These are phyloP conservation scores for Ochropacha duplaris DNA, from an alignment of 2,888 invertebrate species.

Conservation along the genomic window DNA sequence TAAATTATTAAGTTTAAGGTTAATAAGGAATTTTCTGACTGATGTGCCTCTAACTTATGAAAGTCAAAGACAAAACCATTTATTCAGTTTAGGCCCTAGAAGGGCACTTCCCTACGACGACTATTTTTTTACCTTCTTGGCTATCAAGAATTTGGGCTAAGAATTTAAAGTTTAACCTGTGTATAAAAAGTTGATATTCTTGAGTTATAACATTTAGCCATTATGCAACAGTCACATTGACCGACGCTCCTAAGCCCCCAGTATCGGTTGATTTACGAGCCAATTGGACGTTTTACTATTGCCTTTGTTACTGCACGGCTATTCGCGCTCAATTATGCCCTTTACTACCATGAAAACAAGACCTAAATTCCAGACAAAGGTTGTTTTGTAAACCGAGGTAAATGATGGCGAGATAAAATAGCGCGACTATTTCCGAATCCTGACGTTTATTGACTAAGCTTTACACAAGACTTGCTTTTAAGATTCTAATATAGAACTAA, in stretches of 20 bases:
- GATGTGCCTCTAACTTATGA: too few species aligned
- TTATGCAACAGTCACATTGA: background rate
- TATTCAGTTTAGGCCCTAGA: too few species aligned
- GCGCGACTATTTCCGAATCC: constrained; percentile 17
- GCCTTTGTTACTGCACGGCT: constrained; percentile 8
- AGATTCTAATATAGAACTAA: background rate
- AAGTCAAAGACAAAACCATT: too few species aligned
- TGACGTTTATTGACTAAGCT: constrained; percentile 1
- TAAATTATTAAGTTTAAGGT: too few species aligned
- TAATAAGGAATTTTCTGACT: too few species aligned
- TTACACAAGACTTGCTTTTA: background rate
- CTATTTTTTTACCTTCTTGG: too few species aligned
- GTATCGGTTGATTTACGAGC: constrained; percentile 19
- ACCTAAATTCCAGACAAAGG: constrained; percentile 18
- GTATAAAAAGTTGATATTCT: background rate
- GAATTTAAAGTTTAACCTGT: too few species aligned
- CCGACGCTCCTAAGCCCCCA: background rate
- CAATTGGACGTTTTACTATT: constrained; percentile 16
- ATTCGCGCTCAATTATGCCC: constrained; percentile 26
- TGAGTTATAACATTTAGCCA: background rate
- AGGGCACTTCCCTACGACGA: too few species aligned
- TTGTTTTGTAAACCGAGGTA: constrained; percentile 22
- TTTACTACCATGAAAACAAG: constrained; percentile 28
- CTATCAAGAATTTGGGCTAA: too few species aligned
- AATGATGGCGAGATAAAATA: constrained; percentile 4